Evolutionary conservation across 2,888 invertebrate species (phyloP), one percentile per base, ranked within the genome.

Genomic region (Hipparchia semele): DNA sequence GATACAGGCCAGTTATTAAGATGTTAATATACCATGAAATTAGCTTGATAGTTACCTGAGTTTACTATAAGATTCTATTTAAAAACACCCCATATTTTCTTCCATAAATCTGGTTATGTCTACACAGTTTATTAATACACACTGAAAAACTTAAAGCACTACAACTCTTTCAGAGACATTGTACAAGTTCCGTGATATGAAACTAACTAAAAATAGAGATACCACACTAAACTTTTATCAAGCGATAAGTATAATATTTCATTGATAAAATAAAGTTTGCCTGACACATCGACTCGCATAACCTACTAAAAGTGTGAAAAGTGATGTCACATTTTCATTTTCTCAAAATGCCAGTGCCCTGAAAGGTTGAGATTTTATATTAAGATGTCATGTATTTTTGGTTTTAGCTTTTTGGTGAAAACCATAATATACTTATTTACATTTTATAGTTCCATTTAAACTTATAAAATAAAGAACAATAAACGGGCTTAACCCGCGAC

Each of bases 191-290:
- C 5, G 13, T 23, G 45, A 12, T 51, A 33, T 33, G 13, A n/a
- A 49, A 9, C 12, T 23, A 33, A 68, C 49, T 66, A 67, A 67
- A 59, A 61, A 45, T 59, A 56, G 12, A 51, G 46, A n/a, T 33
- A 53, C 10, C 13, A 39, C 59, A 67, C 60, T 33, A 67, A 59
- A 54, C 46, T 59, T 71, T 60, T 72, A 72, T 68, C 33, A 54
- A 45, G 54, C n/a, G 67, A 67, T 68, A 68, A 61, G 33, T 60
- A 60, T 49, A 59, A 13, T n/a, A 59, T 59, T 67, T 53, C 68
- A 68, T 68, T 72, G 72, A 72, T 72, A 68, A 71, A 67, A 71
- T 61, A 71, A 23, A 67, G 61, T 46, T 70, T 59, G 53, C 13
- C 2, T 68, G 72, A 68, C 72, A 72, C 64, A 72, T 64, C 56